Evolutionary conservation across 2,888 invertebrate species (phyloP), one percentile per base, ranked within the genome.

Genomic region (Masnerella sp.): DNA sequence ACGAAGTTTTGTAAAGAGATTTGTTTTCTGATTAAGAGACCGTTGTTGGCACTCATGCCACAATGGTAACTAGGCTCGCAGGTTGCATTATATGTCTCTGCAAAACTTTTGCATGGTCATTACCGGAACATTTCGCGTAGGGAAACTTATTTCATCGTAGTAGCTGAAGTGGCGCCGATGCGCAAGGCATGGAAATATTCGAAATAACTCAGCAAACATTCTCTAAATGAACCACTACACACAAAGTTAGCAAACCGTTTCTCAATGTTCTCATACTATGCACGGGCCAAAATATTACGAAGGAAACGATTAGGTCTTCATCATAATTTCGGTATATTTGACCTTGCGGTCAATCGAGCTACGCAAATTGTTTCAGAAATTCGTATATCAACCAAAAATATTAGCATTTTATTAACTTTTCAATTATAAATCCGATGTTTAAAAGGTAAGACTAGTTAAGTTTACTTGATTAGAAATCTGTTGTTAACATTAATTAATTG

Each of bases 11-110:
- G 34, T 20, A 11, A 15, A 30, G 22, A 62, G 61, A 73, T 73
- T 73, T 73, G 68, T 73, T 73, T 73, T 61, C 59, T 52, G 59
- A 71, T 65, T 59, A 70, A 52, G 49, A 65, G 45, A 36, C 25
- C 52, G 52, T 59, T 71, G 70, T 36, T 62, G 65, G 65, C 71
- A 34, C 59, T 65, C 18, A 17, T 30, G 54, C 42, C 38, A 22
- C 68, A 43, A 58, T 68, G 45, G 68, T 43, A 56, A 45, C 67
- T 30, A 54, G 47, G 36, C 42, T 62, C 67, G 42, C 18, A 42
- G 20, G 34, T 56, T 47, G 34, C 9, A n/a, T 38, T 54, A 32
- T 54, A 54, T 59, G 65, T 45, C 40, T 62, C 62, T 12, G 11
- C 18, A 12, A 67, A 62, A 73, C 43, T 73, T 73, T 74, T 59